These are phyloP conservation scores for Hucho hucho DNA, from an alignment of 2,113 vertebrate species.

Conservation along the genomic window DNA sequence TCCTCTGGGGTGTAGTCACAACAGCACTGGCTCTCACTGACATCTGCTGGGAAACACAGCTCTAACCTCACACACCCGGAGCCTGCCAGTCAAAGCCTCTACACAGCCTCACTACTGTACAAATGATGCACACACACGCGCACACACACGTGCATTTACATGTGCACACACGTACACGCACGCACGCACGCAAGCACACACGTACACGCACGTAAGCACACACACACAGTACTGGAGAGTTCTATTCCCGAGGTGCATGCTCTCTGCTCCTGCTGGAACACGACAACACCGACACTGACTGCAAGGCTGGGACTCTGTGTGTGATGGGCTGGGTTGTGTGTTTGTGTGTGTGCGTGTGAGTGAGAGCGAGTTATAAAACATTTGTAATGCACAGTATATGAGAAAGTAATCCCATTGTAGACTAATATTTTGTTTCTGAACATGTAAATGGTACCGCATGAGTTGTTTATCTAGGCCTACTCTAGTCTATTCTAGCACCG, in stretches of 20 bases:
- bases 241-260: slow-evolving; percentile 11
- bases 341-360: neutral
- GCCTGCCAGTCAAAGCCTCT: slow-evolving; percentile 14
- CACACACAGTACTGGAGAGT: slow-evolving; percentile 4
- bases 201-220: neutral
- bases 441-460: neutral
- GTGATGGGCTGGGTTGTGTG: slow-evolving; percentile 7
- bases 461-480: neutral
- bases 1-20: slow-evolving; percentile 30
- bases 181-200: neutral
- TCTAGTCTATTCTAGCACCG: neutral
- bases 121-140: neutral
- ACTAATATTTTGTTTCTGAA: neutral
- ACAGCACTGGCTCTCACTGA: slow-evolving; percentile 57
- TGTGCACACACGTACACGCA: neutral
- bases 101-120: neutral
- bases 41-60: slow-evolving; percentile 52
- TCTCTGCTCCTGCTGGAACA: slow-evolving; percentile 27
- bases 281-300: slow-evolving; percentile 11
- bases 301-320: neutral
- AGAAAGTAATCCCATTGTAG: neutral
- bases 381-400: neutral
- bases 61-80: slow-evolving; percentile 31
- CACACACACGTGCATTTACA: neutral
- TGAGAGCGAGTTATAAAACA: slow-evolving; percentile 1